Evolutionary conservation across 2,797 vertebrate genomes (phyloP), one percentile per base, ranked within the genome.

Genomic region (Lepus oiostolus): DNA sequence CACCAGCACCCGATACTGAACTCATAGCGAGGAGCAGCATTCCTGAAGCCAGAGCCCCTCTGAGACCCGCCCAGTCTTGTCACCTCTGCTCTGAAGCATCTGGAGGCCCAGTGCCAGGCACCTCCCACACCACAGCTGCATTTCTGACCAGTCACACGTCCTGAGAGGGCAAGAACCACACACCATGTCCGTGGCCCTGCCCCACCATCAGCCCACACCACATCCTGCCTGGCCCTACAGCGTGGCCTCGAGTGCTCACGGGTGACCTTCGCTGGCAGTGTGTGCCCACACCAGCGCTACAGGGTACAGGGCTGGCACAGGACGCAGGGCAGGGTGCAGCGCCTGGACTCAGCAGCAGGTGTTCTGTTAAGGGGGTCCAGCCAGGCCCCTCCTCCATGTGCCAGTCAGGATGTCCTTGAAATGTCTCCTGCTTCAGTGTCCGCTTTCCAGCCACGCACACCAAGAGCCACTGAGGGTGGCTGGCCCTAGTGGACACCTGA

Each of bases 181-280:
- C 42, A 42, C 42, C 42, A 42, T 71, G 42, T 47, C 65, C 30
- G 60, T 10, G 6, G 72, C 50, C 35, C 9, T 24, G 19, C 2
- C 38, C 19, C 21, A 9, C 22, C 4, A 28, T 72, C 22, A 7
- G 5, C 0, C 84, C 8, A 35, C 0, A 22, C 2, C 65, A 2
- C 24, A 19, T 26, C 14, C 5, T 24, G 21, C 60, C 50, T 28
- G 30, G 12, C 38, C 47, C 52, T 3, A 22, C 21, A 10, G 50
- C 22, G 30, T 0, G 5, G 70, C 10, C 42, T 72, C 70, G 4
- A 1, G 3, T 9, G 32, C 17, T 50, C n/a, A 11, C 0, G 9
- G 7, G 35, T 10, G 8, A 11, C n/a, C 38, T 50, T 30, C 17
- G 17, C 82, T 28, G 30, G 50, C 30, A 14, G 12, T 14, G n/a